Base-by-base conservation (phyloP, 1,140 invertebrate genomes). In the Dendrolimus punctatus region DNA sequence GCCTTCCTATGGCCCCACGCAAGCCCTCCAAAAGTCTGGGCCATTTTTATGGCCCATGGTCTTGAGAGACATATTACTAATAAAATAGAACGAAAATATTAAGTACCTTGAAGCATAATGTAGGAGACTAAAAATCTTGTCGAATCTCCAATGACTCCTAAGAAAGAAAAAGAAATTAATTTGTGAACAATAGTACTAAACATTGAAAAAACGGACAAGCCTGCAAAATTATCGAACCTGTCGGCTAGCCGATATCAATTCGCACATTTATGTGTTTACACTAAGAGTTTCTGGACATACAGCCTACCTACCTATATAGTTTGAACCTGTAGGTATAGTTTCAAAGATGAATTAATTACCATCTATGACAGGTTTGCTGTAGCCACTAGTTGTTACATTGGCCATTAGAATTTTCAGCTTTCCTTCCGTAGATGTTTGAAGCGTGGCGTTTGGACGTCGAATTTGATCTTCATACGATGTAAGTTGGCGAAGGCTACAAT, bases 101-200 rank as follows among this genome's bases (percentile, higher is more conserved):
- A 49, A 9, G 39, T 68, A 84, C 80, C 79, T 72, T 80, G 70
- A 8, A 79, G 64, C 60, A 73, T 68, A 48, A 80, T 68, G 58
- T 81, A 79, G 0, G 80, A 80, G 5, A 71, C 67, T 6, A 84
- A 59, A 6, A 81, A 55, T 10, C 46, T 55, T n/a, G 78, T 62
- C 8, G 63, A 64, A 40, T 75, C 59, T n/a, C 8, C 50, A 49
- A 84, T 81, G 4, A 75, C 73, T 40, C 52, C 78, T 84, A 58
- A 37, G 71, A 78, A 45, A 48, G 7, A 38, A 7, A 37, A 5
- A 48, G 38, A 5, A 39, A 23, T 2, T 3, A 23, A 23, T 23
- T 23, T 2, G 23, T 23, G 1, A 23, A 23, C 3, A 23, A 23
- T 23, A n/a, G n/a, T n/a, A n/a, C n/a, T n/a, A n/a, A n/a, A 23